Evolutionary conservation across 2,888 invertebrate species (phyloP), one percentile per base, ranked within the genome.

Genomic region (Idaea dimidiata): DNA sequence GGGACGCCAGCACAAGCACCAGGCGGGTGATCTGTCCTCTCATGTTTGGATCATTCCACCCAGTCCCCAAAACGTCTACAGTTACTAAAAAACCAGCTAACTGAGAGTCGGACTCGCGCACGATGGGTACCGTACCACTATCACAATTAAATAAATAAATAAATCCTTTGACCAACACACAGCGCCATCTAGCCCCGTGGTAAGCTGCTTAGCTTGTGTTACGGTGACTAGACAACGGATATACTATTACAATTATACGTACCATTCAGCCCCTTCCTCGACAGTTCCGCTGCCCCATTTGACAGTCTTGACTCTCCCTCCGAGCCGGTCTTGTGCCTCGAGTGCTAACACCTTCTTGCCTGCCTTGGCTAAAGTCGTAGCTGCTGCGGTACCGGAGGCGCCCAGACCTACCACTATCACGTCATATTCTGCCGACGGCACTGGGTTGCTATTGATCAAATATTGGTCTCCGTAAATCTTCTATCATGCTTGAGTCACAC

Each of bases 181-280:
- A n/a, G n/a, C n/a, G n/a, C n/a, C n/a, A n/a, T n/a, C n/a, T n/a
- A n/a, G n/a, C n/a, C n/a, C n/a, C n/a, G n/a, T n/a, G n/a, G n/a
- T n/a, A n/a, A n/a, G n/a, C n/a, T n/a, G n/a, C n/a, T n/a, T n/a
- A n/a, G n/a, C n/a, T n/a, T n/a, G n/a, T n/a, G n/a, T n/a, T n/a
- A n/a, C n/a, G n/a, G n/a, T n/a, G n/a, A 7, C 17, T 17, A 2
- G 16, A 54, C 14, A 1, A 54, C 14, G 5, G 3, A 33, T 6
- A 1, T 33, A n/a, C 14, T 33, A 7, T 33, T 7, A 10, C 14
- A 10, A 1, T 33, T 8, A 43, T 43, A 64, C 80, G 80, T 14
- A 90, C 91, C 91, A 90, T 66, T 90, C 91, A 0, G 88, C 91
- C 0, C 90, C 91, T 0, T 88, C 63, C 33, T 91, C 91, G 0